Evolutionary conservation across 2,888 invertebrate genomes (phyloP), one percentile per base, ranked within the genome.

Genomic region (Isoperla grammatica): DNA sequence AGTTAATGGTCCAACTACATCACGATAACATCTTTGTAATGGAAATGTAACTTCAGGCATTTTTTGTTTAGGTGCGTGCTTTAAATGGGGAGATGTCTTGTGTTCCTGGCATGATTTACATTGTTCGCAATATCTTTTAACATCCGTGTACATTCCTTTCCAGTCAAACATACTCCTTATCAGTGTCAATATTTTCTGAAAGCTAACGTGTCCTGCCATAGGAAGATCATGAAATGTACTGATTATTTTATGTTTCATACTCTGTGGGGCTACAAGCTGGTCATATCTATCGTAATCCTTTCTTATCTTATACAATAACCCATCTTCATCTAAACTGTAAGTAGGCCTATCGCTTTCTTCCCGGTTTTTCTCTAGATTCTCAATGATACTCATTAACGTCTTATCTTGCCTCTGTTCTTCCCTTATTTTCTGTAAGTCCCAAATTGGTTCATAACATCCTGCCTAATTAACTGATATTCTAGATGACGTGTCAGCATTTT

Each of bases 401-500:
- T 40, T 12, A 40, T 40, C 40, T 40, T 4, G 40, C 15, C 15
- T 12, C 40, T 40, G 40, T 40, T 12, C 40, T 40, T 40, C 40
- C 11, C 40, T 4, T 6, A 40, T 40, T 4, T 13, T 4, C 12
- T 40, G 40, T 4, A 4, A 5, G 40, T 40, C 12, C 40, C 40
- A 40, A 15, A 40, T 15, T 40, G 40, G 40, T 12, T 40, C 40
- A 15, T 5, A 40, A 15, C 11, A 13, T 4, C n/a, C 12, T 4
- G 40, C 11, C 12, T 3, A 15, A 12, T 12, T 15, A 4, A 40
- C 40, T 12, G 40, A 15, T 40, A 40, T 40, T 40, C 40, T 40
- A 13, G 40, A 12, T 6, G 64, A 48, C 0, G 57, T 55, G 45
- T 66, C 65, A 0, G 64, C 63, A 39, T 64, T 64, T 2, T 45